Conservation (phyloP, 2,797 vertebrate genomes). For the Oophaga sylvatica region DNA sequence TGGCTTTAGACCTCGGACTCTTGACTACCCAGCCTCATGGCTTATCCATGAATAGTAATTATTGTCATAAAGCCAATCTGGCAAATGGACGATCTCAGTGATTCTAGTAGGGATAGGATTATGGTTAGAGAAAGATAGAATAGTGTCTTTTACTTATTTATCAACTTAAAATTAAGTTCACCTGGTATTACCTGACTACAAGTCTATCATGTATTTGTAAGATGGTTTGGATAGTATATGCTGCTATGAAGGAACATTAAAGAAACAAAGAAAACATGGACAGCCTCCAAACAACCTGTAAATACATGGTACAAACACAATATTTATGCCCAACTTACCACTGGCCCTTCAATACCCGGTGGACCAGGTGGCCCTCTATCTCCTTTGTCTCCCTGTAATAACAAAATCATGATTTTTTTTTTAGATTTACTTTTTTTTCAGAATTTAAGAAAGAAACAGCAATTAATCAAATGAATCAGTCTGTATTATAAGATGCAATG, state of each 20-base stretch:
- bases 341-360: slow-evolving; percentile 68
- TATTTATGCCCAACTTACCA: slow-evolving; percentile 66
- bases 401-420: background rate
- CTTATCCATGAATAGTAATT: too few relatives aligned
- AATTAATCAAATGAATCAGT: too few relatives aligned
- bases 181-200: background rate
- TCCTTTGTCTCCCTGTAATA: slow-evolving; percentile 72
- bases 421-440: too few relatives aligned
- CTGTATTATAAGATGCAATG: too few relatives aligned
- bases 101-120: too few relatives aligned
- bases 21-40: too few relatives aligned
- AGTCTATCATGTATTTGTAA: background rate
- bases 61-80: too few relatives aligned
- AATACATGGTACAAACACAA: background rate
- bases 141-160: too few relatives aligned
- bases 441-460: too few relatives aligned
- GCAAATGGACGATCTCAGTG: too few relatives aligned
- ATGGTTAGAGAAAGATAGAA: too few relatives aligned
- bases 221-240: background rate
- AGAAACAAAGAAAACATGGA: background rate
- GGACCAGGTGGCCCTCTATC: slow-evolving; percentile 70
- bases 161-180: background rate
- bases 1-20: too few relatives aligned
- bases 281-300: background rate
- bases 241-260: background rate